Percentiles rank a stretch among this genome's conserved stretches.
Conservation (phyloP, 2,113 vertebrate genomes). For the Macrotis lagotis region DNA sequence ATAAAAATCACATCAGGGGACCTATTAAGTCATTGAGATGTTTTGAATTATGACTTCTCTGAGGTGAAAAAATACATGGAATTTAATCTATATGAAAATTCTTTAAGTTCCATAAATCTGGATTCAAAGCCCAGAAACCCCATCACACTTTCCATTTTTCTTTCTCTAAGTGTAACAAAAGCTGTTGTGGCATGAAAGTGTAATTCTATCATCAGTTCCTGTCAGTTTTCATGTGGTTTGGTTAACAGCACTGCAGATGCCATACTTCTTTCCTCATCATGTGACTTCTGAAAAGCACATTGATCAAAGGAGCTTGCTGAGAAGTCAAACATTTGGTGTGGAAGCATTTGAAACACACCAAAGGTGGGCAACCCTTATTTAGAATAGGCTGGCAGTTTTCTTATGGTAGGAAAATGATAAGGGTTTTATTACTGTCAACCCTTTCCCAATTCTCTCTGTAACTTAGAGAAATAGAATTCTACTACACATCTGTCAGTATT, state of each 20-base stretch:
- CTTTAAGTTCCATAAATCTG: background rate
- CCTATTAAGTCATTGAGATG: background rate
- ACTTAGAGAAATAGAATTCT: background rate
- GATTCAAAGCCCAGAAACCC: conserved; percentile 1
- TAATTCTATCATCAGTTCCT: background rate
- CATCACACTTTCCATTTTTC: background rate
- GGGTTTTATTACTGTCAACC: background rate
- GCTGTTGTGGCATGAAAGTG: background rate
- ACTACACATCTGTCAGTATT: background rate
- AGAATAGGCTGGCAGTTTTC: background rate
- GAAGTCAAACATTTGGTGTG: background rate
- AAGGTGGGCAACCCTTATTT: background rate
- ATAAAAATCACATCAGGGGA: background rate
- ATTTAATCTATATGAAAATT: background rate
- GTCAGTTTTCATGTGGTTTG: background rate
- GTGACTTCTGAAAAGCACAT: background rate
- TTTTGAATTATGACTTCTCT: background rate
- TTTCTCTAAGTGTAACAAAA: background rate
- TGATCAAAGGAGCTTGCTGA: background rate
- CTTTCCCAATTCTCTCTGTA: background rate
- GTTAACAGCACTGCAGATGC: conserved; percentile 1
- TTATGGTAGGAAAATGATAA: background rate
- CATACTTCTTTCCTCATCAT: background rate
- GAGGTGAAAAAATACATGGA: background rate
- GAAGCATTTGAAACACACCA: background rate